A percentile compares a stretch with the other conserved stretches of the same genome.
phyloP scores from a whole-genome alignment of 1,140 invertebrate species.

The Euglossa dilemma region DNA sequence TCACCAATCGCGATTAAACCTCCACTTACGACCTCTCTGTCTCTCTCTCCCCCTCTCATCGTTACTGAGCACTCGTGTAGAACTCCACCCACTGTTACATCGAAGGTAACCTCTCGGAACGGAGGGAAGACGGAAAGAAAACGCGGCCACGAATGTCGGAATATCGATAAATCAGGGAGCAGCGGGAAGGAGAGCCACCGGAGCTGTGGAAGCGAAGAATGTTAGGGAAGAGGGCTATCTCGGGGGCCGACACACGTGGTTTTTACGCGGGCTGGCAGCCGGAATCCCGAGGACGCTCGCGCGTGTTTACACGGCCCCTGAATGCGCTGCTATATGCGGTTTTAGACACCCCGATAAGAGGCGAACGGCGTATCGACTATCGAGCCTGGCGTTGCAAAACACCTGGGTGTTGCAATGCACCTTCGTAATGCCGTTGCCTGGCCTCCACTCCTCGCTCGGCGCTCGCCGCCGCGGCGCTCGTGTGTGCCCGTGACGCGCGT shows the following conservation, averaged over 20 bases:
- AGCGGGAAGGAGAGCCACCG: neutral
- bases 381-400: slow-evolving; percentile 61
- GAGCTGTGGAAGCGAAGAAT: slow-evolving; percentile 15
- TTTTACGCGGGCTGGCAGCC: slow-evolving; percentile 24
- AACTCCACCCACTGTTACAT: neutral
- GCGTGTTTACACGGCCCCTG: slow-evolving; percentile 61
- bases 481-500: neutral
- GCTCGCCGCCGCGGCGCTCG: neutral
- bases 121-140: neutral
- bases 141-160: neutral
- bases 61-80: too few species aligned
- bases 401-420: slow-evolving; percentile 65
- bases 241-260: neutral
- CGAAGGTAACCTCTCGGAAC: too few species aligned
- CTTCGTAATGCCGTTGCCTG: slow-evolving; percentile 48
- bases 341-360: slow-evolving; percentile 64
- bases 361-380: slow-evolving; percentile 63
- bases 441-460: slow-evolving; percentile 4
- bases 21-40: neutral
- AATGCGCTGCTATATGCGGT: slow-evolving; percentile 61
- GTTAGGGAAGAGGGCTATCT: slow-evolving; percentile 25
- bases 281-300: slow-evolving; percentile 45
- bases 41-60: neutral
- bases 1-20: neutral
- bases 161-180: slow-evolving; percentile 5